A percentile compares a stretch with the other conserved stretches of the same genome.
Conservation (phyloP, 1,140 invertebrate genomes). For the Atopsyche davidsoni region DNA sequence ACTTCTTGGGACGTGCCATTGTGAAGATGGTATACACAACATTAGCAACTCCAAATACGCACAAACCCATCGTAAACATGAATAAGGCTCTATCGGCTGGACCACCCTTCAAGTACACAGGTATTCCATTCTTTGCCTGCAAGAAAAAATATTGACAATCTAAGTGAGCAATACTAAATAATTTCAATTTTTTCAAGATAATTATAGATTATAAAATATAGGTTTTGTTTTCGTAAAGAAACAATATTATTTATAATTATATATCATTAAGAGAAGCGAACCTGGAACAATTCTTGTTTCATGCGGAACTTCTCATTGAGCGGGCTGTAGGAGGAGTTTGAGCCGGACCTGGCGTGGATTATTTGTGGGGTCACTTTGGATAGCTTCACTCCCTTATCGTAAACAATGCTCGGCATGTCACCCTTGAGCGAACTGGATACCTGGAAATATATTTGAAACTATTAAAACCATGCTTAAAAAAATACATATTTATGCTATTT, state of each 20-base stretch:
- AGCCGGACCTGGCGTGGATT: conserved; percentile 8
- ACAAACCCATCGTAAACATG: conserved; percentile 12
- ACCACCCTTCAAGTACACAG: conserved; percentile 26
- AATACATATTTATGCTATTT: too few species aligned
- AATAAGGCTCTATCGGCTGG: conserved; percentile 16
- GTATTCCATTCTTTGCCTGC: too few species aligned
- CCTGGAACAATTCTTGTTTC: conserved; percentile 25
- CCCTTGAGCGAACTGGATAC: conserved; percentile 3
- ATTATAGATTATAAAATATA: too few species aligned
- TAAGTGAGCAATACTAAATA: too few species aligned
- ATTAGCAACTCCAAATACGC: conserved; percentile 2
- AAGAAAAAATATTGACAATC: too few species aligned
- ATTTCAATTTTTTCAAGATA: too few species aligned
- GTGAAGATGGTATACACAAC: conserved; percentile 12
- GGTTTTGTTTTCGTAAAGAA: conserved; percentile 18
- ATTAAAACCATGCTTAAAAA: too few species aligned
- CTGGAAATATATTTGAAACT: too few species aligned
- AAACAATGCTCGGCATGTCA: conserved; percentile 3
- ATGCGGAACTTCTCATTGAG: conserved; percentile 4
- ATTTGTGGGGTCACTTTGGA: conserved; percentile 1
- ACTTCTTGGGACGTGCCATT: background rate
- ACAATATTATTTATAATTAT: conserved; percentile 3
- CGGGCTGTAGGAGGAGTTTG: conserved; percentile 5
- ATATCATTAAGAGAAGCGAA: background rate
- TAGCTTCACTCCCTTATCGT: conserved; percentile 21